Conservation (phyloP, 2,888 invertebrate genomes). For the Tipula lateralis region DNA sequence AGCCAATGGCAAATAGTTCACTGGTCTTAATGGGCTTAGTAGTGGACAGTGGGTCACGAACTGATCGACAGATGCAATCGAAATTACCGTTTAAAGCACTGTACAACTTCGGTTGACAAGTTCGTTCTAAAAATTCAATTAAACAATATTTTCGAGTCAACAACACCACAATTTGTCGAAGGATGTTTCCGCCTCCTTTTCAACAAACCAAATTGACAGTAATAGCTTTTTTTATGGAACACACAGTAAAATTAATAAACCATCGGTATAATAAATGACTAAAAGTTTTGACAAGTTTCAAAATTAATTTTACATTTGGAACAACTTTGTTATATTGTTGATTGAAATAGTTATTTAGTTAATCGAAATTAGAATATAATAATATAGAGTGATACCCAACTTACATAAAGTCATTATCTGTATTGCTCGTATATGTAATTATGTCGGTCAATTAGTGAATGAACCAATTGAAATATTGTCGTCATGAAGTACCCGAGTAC, state of each 20-base stretch:
- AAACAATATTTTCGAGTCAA: background rate
- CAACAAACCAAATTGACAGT: background rate
- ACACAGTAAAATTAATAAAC: background rate
- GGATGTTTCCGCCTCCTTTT: background rate
- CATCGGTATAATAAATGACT: background rate
- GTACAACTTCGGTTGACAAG: no score
- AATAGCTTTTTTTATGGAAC: background rate
- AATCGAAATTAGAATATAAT: background rate
- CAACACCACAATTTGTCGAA: background rate
- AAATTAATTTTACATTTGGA: constrained; percentile 5
- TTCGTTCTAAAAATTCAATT: background rate
- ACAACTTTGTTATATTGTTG: no score
- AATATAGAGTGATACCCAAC: background rate
- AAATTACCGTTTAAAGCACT: no score
- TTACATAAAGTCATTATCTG: background rate
- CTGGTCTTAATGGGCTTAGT: no score
- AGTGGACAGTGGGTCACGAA: no score
- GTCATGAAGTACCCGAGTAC: background rate
- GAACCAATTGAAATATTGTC: background rate
- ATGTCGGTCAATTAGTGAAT: background rate
- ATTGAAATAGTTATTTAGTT: background rate
- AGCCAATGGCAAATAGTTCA: no score
- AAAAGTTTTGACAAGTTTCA: background rate
- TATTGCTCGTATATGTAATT: background rate
- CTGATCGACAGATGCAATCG: no score